A percentile compares a stretch with the other conserved stretches of the same genome.
These are phyloP conservation scores for Rhadina sibilatrix DNA, from an alignment of 2,113 vertebrate species.

Conservation along the genomic window DNA sequence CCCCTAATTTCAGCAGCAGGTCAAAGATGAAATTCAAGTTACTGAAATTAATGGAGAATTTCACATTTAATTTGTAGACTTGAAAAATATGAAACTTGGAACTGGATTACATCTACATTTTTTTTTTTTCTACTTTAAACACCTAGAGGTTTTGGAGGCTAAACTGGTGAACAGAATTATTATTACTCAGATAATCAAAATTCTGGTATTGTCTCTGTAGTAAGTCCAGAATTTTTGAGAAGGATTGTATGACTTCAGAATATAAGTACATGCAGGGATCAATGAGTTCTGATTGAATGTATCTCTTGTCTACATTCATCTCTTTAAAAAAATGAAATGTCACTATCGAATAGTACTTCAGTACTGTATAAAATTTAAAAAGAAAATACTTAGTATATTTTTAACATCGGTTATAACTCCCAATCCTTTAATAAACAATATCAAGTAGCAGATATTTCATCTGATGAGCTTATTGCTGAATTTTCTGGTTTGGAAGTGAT, in stretches of 20 bases:
- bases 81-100: neutral
- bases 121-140: neutral
- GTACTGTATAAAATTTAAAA: neutral
- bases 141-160: neutral
- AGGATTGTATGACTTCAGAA: neutral
- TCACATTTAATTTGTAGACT: neutral
- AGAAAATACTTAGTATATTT: neutral
- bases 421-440: neutral
- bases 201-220: neutral
- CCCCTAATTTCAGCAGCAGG: neutral
- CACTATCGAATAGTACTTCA: neutral
- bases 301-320: neutral
- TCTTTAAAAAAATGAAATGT: neutral
- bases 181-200: neutral
- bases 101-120: neutral
- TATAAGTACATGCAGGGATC: fast-evolving
- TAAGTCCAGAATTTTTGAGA: neutral
- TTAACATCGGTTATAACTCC: neutral
- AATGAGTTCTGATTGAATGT: neutral
- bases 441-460: neutral
- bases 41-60: neutral
- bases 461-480: neutral
- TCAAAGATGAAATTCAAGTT: neutral
- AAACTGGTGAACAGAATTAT: neutral
- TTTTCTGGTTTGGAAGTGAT: neutral